A percentile compares a stretch with the other conserved stretches of the same genome.
Evolutionary conservation across 1,140 invertebrate genomes (phyloP).

Genomic region (Drosophila funebris): DNA sequence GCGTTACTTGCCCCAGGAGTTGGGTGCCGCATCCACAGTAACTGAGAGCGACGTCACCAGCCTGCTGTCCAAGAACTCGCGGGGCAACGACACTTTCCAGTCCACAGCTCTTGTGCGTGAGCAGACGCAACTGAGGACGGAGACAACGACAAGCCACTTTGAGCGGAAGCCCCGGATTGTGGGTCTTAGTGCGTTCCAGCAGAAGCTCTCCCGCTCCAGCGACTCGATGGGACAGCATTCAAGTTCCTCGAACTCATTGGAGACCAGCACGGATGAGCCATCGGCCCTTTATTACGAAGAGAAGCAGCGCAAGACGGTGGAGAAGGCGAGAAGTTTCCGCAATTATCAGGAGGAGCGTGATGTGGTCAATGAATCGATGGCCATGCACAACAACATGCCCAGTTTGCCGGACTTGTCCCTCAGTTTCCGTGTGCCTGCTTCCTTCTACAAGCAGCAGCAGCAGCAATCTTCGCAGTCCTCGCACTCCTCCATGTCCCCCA

Average conservation of each 20-base stretch:
- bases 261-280: constrained; percentile 64
- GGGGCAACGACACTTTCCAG: constrained; percentile 70
- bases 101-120: constrained; percentile 73
- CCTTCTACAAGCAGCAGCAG: constrained; percentile 49
- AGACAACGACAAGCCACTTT: constrained; percentile 56
- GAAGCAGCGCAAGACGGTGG: constrained; percentile 85
- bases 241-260: constrained; percentile 74
- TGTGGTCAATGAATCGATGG: not conserved
- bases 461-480: constrained; percentile 35
- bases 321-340: constrained; percentile 88
- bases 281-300: constrained; percentile 70
- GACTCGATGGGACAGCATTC: constrained; percentile 78
- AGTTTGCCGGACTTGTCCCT: constrained; percentile 79
- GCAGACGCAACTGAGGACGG: constrained; percentile 52
- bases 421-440: constrained; percentile 67
- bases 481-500: not conserved
- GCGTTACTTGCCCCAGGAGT: constrained; percentile 85
- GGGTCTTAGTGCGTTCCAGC: constrained; percentile 85
- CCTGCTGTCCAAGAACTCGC: constrained; percentile 59
- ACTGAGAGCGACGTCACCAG: constrained; percentile 56
- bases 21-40: constrained; percentile 47
- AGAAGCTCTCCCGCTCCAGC: constrained; percentile 83
- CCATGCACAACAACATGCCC: constrained; percentile 74
- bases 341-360: constrained; percentile 84
- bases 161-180: constrained; percentile 84